phyloP scores from a whole-genome alignment of 2,888 invertebrate genomes.

The Ischnura elegans region DNA sequence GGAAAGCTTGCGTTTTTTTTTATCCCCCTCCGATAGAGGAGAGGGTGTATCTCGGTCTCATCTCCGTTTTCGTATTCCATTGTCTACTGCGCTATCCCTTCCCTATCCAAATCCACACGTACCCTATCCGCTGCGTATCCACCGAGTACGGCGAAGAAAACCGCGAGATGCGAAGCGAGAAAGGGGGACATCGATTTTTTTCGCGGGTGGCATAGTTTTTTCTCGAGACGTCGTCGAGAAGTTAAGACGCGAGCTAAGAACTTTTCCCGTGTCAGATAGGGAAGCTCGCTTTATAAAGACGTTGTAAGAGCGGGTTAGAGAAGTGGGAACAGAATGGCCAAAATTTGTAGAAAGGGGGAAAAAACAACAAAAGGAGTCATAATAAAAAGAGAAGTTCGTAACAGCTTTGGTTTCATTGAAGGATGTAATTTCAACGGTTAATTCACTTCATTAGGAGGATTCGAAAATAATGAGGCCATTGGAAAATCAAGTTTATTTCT shows the following conservation, averaged over 20 bases:
- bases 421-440: too few relatives aligned
- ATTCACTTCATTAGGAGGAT: too few relatives aligned
- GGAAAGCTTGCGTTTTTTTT: not conserved
- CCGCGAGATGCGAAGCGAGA: not conserved
- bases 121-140: not conserved
- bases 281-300: not conserved
- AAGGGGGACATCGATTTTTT: conserved; percentile 18
- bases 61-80: not conserved
- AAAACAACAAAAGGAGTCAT: too few relatives aligned
- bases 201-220: not conserved
- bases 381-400: too few relatives aligned
- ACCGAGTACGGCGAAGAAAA: not conserved
- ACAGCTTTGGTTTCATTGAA: too few relatives aligned
- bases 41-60: not conserved
- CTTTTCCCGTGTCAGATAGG: not conserved
- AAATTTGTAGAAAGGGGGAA: not conserved
- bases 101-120: not conserved
- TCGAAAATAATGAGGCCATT: too few relatives aligned
- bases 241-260: conserved; percentile 6
- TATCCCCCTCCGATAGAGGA: not conserved
- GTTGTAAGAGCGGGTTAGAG: not conserved
- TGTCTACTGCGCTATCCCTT: not conserved
- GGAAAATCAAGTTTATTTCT: too few relatives aligned
- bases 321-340: not conserved
- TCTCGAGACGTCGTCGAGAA: not conserved